Conservation (phyloP, 2,888 invertebrate genomes). For the Pseudoips prasinana region DNA sequence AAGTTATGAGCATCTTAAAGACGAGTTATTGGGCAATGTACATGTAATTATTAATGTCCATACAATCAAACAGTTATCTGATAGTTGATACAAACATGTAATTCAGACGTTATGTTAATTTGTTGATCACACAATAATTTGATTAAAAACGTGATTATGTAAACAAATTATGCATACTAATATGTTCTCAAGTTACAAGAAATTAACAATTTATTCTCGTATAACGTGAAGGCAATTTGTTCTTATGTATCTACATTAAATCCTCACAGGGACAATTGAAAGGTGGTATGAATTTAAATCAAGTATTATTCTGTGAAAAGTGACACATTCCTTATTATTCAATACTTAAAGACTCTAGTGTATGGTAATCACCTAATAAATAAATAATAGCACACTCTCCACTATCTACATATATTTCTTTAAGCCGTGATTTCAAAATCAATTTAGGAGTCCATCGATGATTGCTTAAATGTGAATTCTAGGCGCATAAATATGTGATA, state of each 20-base stretch:
- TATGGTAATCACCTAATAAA: no score
- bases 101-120: constrained; percentile 13
- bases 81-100: no score
- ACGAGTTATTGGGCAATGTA: constrained; percentile 22
- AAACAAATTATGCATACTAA: constrained; percentile 13
- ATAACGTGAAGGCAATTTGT: constrained; percentile 1
- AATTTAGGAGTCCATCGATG: no score
- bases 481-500: no score
- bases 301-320: not conserved
- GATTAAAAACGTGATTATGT: constrained; percentile 20
- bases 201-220: no score
- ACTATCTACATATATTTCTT: no score
- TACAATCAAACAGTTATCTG: constrained; percentile 24
- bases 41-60: constrained; percentile 15
- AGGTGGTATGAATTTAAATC: constrained; percentile 13
- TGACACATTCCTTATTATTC: no score
- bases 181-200: not conserved
- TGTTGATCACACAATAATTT: constrained; percentile 13
- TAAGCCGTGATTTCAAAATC: no score
- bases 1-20: constrained; percentile 21
- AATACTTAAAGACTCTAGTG: no score
- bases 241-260: constrained; percentile 10
- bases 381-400: no score
- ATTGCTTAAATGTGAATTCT: no score
- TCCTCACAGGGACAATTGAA: constrained; percentile 11